These are phyloP conservation scores for Menura novaehollandiae DNA, from an alignment of 2,113 vertebrate genomes.

Conservation along the genomic window DNA sequence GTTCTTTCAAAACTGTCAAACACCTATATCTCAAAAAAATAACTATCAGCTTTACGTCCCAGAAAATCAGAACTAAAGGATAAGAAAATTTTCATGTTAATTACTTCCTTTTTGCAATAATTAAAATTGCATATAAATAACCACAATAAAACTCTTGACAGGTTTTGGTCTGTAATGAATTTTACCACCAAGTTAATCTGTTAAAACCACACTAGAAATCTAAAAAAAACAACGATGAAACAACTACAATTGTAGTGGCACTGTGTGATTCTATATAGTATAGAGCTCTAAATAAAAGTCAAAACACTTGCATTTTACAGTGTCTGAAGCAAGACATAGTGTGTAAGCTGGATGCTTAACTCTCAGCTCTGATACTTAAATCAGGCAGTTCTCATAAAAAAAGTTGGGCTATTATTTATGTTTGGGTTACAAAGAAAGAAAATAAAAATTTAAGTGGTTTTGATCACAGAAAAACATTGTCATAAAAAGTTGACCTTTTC, in stretches of 20 bases:
- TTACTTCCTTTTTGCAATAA: background rate
- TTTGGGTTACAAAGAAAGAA: constrained; percentile 18
- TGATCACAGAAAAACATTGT: constrained; percentile 27
- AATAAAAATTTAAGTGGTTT: constrained; percentile 29
- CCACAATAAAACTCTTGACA: background rate
- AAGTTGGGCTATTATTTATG: background rate
- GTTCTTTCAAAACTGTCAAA: background rate
- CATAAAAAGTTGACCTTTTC: constrained; percentile 29
- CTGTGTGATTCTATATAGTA: background rate
- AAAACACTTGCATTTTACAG: background rate
- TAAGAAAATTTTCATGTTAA: background rate
- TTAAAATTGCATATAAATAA: background rate
- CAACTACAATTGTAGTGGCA: background rate
- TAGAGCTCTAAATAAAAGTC: background rate
- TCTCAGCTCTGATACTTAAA: constrained; percentile 7
- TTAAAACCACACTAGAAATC: background rate
- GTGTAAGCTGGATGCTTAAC: background rate
- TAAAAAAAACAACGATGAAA: background rate
- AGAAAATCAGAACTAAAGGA: background rate
- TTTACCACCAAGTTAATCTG: background rate
- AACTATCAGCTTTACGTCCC: background rate
- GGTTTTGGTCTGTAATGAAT: background rate
- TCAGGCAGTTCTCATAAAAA: background rate
- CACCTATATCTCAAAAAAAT: background rate
- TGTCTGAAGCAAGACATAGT: background rate